Percentiles rank a stretch among this genome's conserved stretches.
These are phyloP conservation scores for Rhynchopsitta pachyrhyncha DNA, from an alignment of 2,113 vertebrate species.

Conservation along the genomic window DNA sequence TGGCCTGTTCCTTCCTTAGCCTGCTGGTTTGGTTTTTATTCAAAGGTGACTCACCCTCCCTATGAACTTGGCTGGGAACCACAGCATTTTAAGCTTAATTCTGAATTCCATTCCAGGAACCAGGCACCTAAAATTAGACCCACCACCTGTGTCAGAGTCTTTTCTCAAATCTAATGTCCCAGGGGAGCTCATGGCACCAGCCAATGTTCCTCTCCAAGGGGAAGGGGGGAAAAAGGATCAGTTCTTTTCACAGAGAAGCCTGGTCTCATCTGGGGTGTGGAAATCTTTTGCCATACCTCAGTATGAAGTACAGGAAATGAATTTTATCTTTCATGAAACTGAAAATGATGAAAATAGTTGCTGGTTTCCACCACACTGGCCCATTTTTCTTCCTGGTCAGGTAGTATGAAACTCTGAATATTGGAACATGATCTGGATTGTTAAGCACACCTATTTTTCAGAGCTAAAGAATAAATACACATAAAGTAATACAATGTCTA, in stretches of 20 bases:
- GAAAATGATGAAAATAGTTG: neutral
- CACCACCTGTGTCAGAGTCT: neutral
- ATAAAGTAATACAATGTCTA: neutral
- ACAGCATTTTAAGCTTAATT: neutral
- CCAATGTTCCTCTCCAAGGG: neutral
- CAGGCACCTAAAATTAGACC: neutral
- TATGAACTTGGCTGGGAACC: neutral
- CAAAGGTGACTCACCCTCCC: neutral
- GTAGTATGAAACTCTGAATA: neutral
- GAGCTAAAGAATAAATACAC: neutral
- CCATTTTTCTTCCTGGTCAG: neutral
- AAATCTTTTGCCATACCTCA: neutral
- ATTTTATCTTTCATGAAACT: neutral
- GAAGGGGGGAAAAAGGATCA: neutral
- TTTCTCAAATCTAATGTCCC: neutral
- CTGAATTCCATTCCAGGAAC: neutral
- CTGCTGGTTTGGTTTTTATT: neutral
- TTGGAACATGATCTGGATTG: neutral
- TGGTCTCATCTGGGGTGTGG: neutral
- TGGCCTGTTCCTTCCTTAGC: neutral
- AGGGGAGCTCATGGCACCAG: fast-evolving
- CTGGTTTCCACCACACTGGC: neutral
- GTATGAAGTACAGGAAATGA: neutral
- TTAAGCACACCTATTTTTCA: neutral
- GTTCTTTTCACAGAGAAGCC: neutral